These are phyloP conservation scores for Diadophis punctatus DNA, from an alignment of 2,113 vertebrate genomes.

Conservation along the genomic window DNA sequence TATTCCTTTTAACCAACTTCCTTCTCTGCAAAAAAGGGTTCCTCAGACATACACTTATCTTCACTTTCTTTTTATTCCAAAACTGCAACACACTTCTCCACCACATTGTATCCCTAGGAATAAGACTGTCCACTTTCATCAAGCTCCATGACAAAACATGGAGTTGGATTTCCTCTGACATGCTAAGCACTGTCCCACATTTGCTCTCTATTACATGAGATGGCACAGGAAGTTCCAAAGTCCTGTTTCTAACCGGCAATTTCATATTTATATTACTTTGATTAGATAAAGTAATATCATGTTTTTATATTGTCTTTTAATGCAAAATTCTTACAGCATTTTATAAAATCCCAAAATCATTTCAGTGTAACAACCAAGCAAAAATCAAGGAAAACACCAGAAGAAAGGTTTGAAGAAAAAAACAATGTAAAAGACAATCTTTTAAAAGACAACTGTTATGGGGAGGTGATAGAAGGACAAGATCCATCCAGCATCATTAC, in stretches of 20 bases:
- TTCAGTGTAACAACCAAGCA: background rate
- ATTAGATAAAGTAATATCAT: background rate
- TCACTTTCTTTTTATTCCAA: background rate
- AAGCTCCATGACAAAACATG: background rate
- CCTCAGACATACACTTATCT: background rate
- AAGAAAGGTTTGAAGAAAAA: background rate
- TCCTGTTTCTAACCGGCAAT: background rate
- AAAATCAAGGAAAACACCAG: background rate
- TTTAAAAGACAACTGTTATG: background rate
- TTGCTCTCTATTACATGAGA: background rate
- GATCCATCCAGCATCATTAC: background rate
- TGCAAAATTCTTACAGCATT: background rate
- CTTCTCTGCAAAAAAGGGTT: background rate
- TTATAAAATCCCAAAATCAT: background rate
- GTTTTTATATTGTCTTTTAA: background rate
- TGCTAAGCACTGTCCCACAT: background rate
- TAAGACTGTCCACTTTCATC: background rate
- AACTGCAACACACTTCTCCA: background rate
- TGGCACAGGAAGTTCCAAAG: background rate
- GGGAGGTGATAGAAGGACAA: background rate
- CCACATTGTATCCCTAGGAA: background rate
- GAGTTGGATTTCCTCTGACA: background rate
- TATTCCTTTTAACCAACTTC: background rate
- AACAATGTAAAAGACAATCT: background rate
- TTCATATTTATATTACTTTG: background rate